Percentiles rank a stretch among this genome's conserved stretches.
These are phyloP conservation scores for Echeneis naucrates DNA, from an alignment of 2,797 vertebrate genomes.

Conservation along the genomic window DNA sequence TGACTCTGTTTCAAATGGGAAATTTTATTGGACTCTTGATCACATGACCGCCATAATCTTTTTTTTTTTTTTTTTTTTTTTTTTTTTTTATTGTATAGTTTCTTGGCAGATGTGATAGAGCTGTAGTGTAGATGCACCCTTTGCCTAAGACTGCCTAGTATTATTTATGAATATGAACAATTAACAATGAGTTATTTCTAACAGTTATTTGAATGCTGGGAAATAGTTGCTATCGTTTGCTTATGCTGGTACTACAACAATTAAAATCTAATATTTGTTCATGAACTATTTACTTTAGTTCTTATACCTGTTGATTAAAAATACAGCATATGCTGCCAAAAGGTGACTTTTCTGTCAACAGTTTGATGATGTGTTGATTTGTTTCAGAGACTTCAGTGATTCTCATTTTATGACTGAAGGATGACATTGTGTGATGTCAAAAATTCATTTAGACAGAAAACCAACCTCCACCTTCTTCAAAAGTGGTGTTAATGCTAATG, in stretches of 20 bases:
- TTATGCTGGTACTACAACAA: constrained; percentile 56
- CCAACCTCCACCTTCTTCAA: too few species aligned
- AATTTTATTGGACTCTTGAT: constrained; percentile 9
- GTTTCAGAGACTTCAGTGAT: constrained; percentile 8
- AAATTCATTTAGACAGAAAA: too few species aligned
- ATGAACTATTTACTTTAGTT: constrained; percentile 57
- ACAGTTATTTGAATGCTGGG: constrained; percentile 52
- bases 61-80: too few species aligned
- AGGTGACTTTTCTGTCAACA: constrained; percentile 53
- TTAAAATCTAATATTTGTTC: constrained; percentile 67
- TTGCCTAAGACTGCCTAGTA: constrained; percentile 58
- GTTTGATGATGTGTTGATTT: constrained; percentile 4
- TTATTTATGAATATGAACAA: constrained; percentile 70
- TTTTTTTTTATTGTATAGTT: constrained; percentile 50
- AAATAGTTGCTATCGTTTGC: constrained; percentile 66
- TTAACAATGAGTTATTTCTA: constrained; percentile 71
- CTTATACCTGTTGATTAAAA: constrained; percentile 56
- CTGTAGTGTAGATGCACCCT: constrained; percentile 53
- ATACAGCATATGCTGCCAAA: constrained; percentile 33
- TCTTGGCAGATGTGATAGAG: constrained; percentile 72
- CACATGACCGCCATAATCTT: constrained; percentile 27
- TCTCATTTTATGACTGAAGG: not conserved
- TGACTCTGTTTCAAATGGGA: not conserved
- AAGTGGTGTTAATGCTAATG: too few species aligned
- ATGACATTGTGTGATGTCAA: not conserved